Conservation (phyloP, 2,797 vertebrate species). For the Oreonectes daqikongensis region DNA sequence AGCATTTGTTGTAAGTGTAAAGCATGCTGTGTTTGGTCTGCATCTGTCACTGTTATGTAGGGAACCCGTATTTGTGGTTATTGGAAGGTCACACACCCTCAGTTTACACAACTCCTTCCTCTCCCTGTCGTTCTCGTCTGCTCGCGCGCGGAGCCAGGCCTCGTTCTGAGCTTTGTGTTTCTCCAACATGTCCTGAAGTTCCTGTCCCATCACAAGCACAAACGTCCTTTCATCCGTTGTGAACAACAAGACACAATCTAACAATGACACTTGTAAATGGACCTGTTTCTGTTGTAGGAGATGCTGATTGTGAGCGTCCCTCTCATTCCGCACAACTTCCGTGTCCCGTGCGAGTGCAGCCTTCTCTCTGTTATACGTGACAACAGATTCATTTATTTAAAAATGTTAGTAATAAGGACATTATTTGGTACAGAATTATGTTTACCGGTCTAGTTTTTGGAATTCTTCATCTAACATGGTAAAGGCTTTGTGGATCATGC, state of each 20-base stretch:
- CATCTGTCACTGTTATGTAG: not conserved
- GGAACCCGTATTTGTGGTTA: conserved; percentile 37
- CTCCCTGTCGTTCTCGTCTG: conserved; percentile 77
- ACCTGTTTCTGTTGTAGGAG: not conserved
- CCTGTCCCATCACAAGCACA: conserved; percentile 62
- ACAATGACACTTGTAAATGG: not conserved
- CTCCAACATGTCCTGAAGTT: conserved; percentile 76
- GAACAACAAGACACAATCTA: not conserved
- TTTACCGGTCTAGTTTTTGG: conserved; percentile 75
- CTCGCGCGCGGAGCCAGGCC: conserved; percentile 73
- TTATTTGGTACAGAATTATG: not conserved
- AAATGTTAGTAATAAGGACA: not conserved
- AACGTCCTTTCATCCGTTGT: conserved; percentile 29
- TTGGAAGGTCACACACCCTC: conserved; percentile 61
- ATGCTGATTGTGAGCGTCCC: not conserved
- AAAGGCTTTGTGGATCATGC: conserved; percentile 75
- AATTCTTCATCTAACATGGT: conserved; percentile 75
- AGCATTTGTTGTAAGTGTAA: not conserved
- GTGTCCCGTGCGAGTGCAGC: conserved; percentile 62
- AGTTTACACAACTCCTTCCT: conserved; percentile 72
- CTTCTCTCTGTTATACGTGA: conserved; percentile 67
- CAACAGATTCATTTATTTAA: not conserved
- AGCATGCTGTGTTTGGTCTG: not conserved
- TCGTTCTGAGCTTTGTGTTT: conserved; percentile 74
- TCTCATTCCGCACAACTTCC: not conserved